Percentiles rank a stretch among this genome's conserved stretches.
Evolutionary conservation across 2,888 invertebrate genomes (phyloP).

Genomic region (Phragmatobia fuliginosa): DNA sequence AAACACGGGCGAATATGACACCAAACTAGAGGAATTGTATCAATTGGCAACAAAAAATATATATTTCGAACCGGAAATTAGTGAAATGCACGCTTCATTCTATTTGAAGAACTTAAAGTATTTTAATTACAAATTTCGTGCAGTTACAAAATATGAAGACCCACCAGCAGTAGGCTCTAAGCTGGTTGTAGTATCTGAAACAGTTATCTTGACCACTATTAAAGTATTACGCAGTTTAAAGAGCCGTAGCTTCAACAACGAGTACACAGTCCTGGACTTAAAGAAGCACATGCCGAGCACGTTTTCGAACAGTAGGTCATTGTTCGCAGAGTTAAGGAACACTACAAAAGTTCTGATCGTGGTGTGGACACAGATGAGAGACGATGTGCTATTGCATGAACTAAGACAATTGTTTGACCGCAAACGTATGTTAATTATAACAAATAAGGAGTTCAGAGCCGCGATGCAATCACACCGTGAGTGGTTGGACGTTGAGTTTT

Average conservation of each 20-base stretch:
- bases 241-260: not conserved
- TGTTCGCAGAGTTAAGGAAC: not conserved
- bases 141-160: not conserved
- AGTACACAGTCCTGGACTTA: slow-evolving; percentile 4
- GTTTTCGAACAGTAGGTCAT: not conserved
- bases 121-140: not conserved
- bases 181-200: slow-evolving; percentile 21
- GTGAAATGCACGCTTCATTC: slow-evolving; percentile 9
- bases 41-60: not conserved
- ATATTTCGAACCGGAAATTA: slow-evolving; percentile 14
- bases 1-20: slow-evolving; percentile 9
- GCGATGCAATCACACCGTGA: slow-evolving; percentile 12
- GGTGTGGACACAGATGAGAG: not conserved
- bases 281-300: not conserved
- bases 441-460: not conserved
- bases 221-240: slow-evolving; percentile 25
- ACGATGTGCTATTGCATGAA: not conserved
- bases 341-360: slow-evolving; percentile 9
- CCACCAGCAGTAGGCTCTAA: not conserved
- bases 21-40: slow-evolving; percentile 12
- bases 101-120: slow-evolving; percentile 3
- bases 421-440: slow-evolving; percentile 6
- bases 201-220: slow-evolving; percentile 13
- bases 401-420: not conserved
- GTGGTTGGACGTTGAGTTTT: not conserved